Conservation (phyloP, 2,888 invertebrate species). For the Coelinius sp. region DNA sequence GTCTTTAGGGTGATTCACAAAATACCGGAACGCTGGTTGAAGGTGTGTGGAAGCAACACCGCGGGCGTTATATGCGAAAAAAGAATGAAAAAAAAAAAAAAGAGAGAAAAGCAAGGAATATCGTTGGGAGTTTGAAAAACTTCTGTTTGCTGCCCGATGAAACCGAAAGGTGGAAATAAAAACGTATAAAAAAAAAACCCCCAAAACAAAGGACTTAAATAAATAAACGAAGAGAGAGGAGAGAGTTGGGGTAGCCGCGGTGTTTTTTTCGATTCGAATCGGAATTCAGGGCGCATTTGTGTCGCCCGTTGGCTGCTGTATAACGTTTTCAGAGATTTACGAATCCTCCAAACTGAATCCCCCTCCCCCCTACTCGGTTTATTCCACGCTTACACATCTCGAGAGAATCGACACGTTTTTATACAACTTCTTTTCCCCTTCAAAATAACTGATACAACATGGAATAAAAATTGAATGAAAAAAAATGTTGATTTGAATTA, state of each 20-base stretch:
- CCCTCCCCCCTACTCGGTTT: slow-evolving; percentile 27
- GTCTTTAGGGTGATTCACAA: slow-evolving; percentile 37
- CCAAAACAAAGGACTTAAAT: slow-evolving; percentile 19
- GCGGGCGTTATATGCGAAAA: neutral
- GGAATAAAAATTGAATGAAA: neutral
- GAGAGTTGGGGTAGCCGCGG: slow-evolving; percentile 11
- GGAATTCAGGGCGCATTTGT: slow-evolving; percentile 52
- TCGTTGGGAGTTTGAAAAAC: neutral
- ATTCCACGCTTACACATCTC: slow-evolving; percentile 11
- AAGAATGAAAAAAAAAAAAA: neutral
- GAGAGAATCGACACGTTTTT: slow-evolving; percentile 21
- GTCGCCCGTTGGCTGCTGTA: slow-evolving; percentile 39
- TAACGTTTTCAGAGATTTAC: slow-evolving; percentile 46
- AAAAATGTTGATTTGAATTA: neutral
- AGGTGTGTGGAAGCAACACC: slow-evolving; percentile 14
- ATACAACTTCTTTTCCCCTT: neutral
- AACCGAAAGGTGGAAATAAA: slow-evolving; percentile 20
- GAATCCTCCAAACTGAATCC: slow-evolving; percentile 44
- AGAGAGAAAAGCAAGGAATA: slow-evolving; percentile 11
- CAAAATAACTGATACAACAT: neutral
- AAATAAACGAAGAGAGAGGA: slow-evolving; percentile 23
- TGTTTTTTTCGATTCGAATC: slow-evolving; percentile 47
- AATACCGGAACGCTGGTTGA: slow-evolving; percentile 26
- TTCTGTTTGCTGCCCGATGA: slow-evolving; percentile 2
- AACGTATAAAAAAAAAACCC: slow-evolving; percentile 9